Evolutionary conservation across 1,140 invertebrate genomes (phyloP).

Genomic region (Cydia pomonella): DNA sequence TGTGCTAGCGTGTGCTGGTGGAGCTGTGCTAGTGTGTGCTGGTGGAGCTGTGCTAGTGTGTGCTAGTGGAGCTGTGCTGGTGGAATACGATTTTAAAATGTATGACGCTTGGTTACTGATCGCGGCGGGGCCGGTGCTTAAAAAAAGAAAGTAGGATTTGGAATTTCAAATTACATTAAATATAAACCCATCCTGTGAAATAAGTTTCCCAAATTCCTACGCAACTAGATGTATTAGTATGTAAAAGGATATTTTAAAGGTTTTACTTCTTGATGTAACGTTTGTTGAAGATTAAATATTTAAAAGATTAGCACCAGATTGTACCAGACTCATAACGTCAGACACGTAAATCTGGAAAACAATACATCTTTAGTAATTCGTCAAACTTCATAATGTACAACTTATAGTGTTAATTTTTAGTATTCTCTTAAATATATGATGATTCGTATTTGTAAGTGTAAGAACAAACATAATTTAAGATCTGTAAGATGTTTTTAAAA

Average conservation of each 20-base stretch:
- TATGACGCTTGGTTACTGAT: background rate
- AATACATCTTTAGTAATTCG: background rate
- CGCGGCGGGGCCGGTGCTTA: no score
- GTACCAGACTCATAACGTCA: background rate
- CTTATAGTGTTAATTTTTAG: constrained; percentile 15
- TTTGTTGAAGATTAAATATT: background rate
- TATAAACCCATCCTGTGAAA: no score
- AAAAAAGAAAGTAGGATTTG: no score
- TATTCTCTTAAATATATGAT: background rate
- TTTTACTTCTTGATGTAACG: background rate
- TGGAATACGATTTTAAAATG: background rate
- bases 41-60: constrained; percentile 69
- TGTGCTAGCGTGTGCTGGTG: constrained; percentile 60
- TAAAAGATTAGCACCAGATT: background rate
- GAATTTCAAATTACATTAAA: no score
- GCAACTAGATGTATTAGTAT: no score
- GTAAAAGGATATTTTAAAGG: no score
- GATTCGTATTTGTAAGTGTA: constrained; percentile 15
- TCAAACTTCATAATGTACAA: background rate
- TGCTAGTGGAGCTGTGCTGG: no score
- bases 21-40: constrained; percentile 72
- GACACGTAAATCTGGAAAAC: background rate
- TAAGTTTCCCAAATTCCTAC: no score
- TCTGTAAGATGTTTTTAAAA: constrained; percentile 19
- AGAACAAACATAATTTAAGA: constrained; percentile 32